A percentile compares a stretch with the other conserved stretches of the same genome.
These are phyloP conservation scores for Nestor notabilis DNA, from an alignment of 2,113 vertebrate species.

Conservation along the genomic window DNA sequence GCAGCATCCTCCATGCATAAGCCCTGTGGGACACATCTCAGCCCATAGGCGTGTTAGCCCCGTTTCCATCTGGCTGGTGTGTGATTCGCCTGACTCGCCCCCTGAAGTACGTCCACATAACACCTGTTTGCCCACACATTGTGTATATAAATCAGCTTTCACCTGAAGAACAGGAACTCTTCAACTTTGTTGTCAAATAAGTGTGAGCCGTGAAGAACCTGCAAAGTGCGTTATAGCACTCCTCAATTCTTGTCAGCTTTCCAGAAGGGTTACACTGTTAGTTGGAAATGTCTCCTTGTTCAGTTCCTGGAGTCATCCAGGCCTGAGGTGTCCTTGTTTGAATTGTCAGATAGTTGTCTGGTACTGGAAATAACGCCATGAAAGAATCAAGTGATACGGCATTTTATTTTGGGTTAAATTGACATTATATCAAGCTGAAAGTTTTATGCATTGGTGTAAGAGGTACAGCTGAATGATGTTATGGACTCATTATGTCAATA, in stretches of 20 bases:
- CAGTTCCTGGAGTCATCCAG: background rate
- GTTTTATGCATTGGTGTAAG: background rate
- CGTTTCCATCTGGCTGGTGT: background rate
- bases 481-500: background rate
- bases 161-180: background rate
- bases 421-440: background rate
- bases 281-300: background rate
- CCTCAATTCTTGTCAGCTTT: background rate
- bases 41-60: background rate
- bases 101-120: background rate
- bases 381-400: background rate
- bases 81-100: background rate
- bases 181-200: background rate
- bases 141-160: background rate
- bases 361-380: background rate
- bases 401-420: constrained; percentile 17
- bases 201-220: background rate
- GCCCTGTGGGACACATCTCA: fast-evolving
- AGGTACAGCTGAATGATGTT: background rate
- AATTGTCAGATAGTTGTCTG: background rate
- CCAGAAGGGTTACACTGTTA: fast-evolving
- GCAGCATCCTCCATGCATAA: background rate
- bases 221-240: background rate
- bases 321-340: background rate
- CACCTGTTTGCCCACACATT: background rate